phyloP scores from a whole-genome alignment of 1,140 invertebrate species.

The Drosophila pseudoananassae region DNA sequence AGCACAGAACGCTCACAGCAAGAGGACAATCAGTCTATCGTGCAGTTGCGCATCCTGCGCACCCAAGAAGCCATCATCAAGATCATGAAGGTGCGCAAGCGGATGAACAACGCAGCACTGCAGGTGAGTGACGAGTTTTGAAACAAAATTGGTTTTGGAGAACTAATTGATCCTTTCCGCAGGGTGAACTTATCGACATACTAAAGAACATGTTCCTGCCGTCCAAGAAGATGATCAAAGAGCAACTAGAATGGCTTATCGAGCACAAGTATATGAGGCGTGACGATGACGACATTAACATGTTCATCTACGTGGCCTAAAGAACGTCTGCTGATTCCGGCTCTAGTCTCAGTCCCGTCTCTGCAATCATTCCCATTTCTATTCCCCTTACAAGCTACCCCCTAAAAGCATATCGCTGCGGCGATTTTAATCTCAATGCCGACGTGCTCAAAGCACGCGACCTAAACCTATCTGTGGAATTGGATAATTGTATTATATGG shows the following conservation, averaged over 20 bases:
- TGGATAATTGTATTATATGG: slow-evolving; percentile 55
- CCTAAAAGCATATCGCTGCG: slow-evolving; percentile 4
- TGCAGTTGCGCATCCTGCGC: slow-evolving; percentile 96
- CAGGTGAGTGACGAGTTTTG: slow-evolving; percentile 86
- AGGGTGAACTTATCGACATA: slow-evolving; percentile 98
- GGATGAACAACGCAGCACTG: slow-evolving; percentile 95
- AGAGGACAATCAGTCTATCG: slow-evolving; percentile 98
- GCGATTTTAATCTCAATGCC: slow-evolving; percentile 52
- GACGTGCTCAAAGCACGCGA: slow-evolving; percentile 48
- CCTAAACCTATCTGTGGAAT: slow-evolving; percentile 42
- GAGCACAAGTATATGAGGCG: slow-evolving; percentile 99
- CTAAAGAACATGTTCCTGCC: slow-evolving; percentile 99
- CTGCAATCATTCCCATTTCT: slow-evolving; percentile 40
- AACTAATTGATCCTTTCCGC: slow-evolving; percentile 44
- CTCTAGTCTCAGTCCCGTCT: slow-evolving; percentile 46
- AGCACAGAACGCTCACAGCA: slow-evolving; percentile 98
- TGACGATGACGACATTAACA: slow-evolving; percentile 98
- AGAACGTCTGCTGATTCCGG: slow-evolving; percentile 17
- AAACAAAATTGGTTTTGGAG: background rate
- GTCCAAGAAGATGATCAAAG: slow-evolving; percentile 99
- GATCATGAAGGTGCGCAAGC: slow-evolving; percentile 99
- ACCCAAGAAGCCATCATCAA: slow-evolving; percentile 99
- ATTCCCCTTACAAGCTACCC: slow-evolving; percentile 17
- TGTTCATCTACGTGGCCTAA: slow-evolving; percentile 98
- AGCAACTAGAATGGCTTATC: slow-evolving; percentile 99